Evolutionary conservation across 2,113 vertebrate genomes (phyloP), one percentile per base, ranked within the genome.

Genomic region (Balaeniceps rex): DNA sequence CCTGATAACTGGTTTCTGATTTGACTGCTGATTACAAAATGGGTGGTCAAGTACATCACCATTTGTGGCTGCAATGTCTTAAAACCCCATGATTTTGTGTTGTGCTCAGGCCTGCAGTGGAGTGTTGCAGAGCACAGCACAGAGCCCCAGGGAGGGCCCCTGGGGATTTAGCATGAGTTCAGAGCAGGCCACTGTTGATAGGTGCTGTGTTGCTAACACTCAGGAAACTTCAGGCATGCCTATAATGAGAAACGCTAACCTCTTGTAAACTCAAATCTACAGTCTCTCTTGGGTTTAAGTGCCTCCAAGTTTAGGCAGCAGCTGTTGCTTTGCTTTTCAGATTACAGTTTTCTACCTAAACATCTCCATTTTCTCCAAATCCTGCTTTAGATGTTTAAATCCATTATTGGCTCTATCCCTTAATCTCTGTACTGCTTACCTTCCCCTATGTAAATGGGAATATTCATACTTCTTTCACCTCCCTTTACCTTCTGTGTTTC

Each of bases 271-370:
- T 88, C 46, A 49, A 55, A 86, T 83, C 88, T 87, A 11, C 34
- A 21, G 13, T 55, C 33, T 78, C 42, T 83, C 55, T 65, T 60
- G 81, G 55, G 64, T 84, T 83, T 91, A 60, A 87, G 72, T 74
- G 51, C 54, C 46, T 91, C 72, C 64, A 82, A 64, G 31, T 89
- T 87, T 75, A 93, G 69, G 47, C 4, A 21, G 42, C 55, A 87
- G 93, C 69, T 93, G 72, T 70, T 92, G 42, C 86, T 94, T 95
- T 94, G 52, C 57, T 95, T 92, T 69, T 91, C 57, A 78, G 65
- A 71, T 93, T 89, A 47, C n/a, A 71, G 9, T 78, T 93, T 90
- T 82, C 68, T 83, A 72, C 72, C 60, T 75, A 60, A 91, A 83
- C 60, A 51, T 84, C 69, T 87, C 51, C 3, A 87, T 91, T 91